phyloP scores from a whole-genome alignment of 2,113 vertebrate species.

The Bufo gargarizans region DNA sequence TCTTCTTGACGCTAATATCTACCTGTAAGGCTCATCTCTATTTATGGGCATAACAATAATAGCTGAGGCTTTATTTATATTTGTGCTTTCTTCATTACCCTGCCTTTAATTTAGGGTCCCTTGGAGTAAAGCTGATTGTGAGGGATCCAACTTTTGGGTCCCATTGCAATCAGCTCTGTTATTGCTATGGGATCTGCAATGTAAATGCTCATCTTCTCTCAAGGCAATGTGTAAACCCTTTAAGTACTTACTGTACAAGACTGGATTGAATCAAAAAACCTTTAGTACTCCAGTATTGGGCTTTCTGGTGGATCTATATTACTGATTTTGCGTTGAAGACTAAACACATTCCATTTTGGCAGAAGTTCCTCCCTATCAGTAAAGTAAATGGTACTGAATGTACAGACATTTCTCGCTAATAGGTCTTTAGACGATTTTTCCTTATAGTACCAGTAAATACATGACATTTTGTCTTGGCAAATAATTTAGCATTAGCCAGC shows the following conservation, averaged over 20 bases:
- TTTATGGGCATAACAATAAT: no score
- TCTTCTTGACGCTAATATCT: no score
- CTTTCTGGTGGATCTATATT: not conserved
- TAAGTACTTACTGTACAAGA: not conserved
- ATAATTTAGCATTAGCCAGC: not conserved
- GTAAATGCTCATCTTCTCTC: no score
- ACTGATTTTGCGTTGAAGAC: not conserved
- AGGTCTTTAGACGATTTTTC: not conserved
- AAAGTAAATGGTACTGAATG: not conserved
- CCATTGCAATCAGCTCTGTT: not conserved
- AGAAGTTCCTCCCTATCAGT: not conserved
- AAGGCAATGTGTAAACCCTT: no score
- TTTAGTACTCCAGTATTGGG: not conserved
- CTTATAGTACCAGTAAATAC: not conserved
- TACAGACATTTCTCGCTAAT: not conserved
- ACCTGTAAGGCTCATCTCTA: no score
- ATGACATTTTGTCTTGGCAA: not conserved
- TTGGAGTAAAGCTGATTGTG: not conserved
- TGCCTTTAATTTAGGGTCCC: not conserved
- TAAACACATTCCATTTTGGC: not conserved
- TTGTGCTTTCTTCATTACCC: not conserved
- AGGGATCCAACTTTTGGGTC: not conserved
- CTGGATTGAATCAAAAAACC: not conserved
- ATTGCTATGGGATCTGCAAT: no score
- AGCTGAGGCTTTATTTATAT: no score